A percentile compares a stretch with the other conserved stretches of the same genome.
These are phyloP conservation scores for Ptycholaimellus sp. DNA, from an alignment of 2,888 invertebrate species.

Conservation along the genomic window DNA sequence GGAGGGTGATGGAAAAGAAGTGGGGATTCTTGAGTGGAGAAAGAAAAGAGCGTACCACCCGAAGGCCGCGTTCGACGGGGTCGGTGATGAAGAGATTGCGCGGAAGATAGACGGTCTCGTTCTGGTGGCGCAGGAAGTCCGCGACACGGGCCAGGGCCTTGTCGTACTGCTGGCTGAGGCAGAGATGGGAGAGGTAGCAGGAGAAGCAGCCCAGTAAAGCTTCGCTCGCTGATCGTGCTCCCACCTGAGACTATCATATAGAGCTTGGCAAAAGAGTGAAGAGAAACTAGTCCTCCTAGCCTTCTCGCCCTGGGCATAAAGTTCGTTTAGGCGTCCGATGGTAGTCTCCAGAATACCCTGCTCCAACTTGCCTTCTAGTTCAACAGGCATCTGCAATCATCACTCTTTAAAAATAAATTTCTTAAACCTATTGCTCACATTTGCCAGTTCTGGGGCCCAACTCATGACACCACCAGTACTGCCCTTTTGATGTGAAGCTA, in stretches of 20 bases:
- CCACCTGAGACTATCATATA: too few relatives aligned
- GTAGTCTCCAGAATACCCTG: too few relatives aligned
- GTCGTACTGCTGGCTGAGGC: slow-evolving; percentile 91
- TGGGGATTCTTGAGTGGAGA: not conserved
- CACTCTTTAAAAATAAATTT: too few relatives aligned
- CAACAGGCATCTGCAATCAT: slow-evolving; percentile 75
- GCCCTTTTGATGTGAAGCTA: too few relatives aligned
- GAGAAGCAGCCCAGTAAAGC: slow-evolving; percentile 85
- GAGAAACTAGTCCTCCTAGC: too few relatives aligned
- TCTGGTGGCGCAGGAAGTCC: slow-evolving; percentile 77
- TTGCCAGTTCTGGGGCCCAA: too few relatives aligned
- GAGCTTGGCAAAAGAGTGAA: too few relatives aligned
- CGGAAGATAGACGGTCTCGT: slow-evolving; percentile 73
- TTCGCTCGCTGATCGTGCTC: slow-evolving; percentile 78
- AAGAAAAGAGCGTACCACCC: slow-evolving; percentile 34
- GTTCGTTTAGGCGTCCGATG: slow-evolving; percentile 62
- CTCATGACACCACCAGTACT: too few relatives aligned
- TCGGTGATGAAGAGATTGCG: slow-evolving; percentile 72
- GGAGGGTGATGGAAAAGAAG: too few relatives aligned
- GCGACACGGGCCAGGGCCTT: slow-evolving; percentile 76
- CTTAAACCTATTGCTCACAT: too few relatives aligned
- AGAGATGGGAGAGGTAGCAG: slow-evolving; percentile 78
- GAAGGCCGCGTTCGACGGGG: slow-evolving; percentile 68
- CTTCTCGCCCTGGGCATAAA: slow-evolving; percentile 79
- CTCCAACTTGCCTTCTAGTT: slow-evolving; percentile 70